Evolutionary conservation across 2,113 vertebrate genomes (phyloP).

Genomic region (Fukomys damarensis): DNA sequence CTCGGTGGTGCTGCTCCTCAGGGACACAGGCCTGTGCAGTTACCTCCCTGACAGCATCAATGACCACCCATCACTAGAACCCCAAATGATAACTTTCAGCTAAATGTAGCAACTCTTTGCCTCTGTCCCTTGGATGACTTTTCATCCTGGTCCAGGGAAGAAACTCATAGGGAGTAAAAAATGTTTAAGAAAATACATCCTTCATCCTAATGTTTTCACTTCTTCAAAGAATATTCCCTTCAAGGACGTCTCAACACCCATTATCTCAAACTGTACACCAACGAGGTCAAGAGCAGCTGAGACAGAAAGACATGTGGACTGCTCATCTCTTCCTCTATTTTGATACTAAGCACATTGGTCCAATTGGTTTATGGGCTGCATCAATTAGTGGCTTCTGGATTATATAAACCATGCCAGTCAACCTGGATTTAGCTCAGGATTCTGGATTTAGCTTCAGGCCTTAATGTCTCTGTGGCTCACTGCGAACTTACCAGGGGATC

Average conservation of each 20-base stretch:
- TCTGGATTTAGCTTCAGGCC: neutral
- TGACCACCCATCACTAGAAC: neutral
- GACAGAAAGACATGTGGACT: neutral
- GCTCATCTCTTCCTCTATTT: neutral
- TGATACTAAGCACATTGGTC: neutral
- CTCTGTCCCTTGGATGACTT: neutral
- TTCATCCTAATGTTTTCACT: neutral
- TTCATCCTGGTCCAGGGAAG: neutral
- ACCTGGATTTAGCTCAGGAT: neutral
- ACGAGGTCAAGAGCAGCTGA: neutral
- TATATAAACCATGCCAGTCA: neutral
- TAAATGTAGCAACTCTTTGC: neutral
- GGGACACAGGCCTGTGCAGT: neutral
- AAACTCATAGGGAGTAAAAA: neutral
- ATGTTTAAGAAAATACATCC: neutral
- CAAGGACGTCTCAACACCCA: neutral
- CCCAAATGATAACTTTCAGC: neutral
- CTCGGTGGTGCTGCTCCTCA: neutral
- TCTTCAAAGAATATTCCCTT: neutral
- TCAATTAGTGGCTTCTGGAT: neutral
- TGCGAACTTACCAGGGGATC: neutral
- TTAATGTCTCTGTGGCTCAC: neutral
- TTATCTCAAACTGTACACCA: neutral
- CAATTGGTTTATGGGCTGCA: neutral
- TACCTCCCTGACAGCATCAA: neutral